phyloP scores from a whole-genome alignment of 2,797 vertebrate species.

The Sciaenops ocellatus region DNA sequence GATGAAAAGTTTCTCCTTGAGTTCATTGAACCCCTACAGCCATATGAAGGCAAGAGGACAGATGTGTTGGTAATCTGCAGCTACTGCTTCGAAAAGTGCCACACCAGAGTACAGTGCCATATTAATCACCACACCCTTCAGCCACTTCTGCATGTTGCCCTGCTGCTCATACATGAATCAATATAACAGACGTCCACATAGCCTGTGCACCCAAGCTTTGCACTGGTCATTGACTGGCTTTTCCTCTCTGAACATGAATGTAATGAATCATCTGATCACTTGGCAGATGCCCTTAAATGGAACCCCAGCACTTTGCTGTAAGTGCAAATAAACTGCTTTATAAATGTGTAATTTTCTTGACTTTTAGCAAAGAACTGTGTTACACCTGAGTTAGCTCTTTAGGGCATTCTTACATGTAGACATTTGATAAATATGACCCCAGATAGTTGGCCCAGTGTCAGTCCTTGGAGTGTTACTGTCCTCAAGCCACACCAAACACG shows the following conservation, averaged over 20 bases:
- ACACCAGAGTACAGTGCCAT: too few species aligned
- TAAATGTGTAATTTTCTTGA: neutral
- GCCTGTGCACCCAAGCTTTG: neutral
- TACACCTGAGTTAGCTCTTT: neutral
- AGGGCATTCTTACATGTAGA: neutral
- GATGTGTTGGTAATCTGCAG: neutral
- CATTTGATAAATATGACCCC: neutral
- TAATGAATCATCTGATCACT: neutral
- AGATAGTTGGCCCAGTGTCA: conserved; percentile 6
- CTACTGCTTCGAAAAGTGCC: neutral
- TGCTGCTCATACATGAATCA: neutral
- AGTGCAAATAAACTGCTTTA: neutral
- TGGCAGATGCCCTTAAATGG: neutral
- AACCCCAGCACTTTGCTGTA: neutral
- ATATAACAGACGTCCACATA: too few species aligned
- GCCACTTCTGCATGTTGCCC: neutral
- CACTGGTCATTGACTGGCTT: neutral
- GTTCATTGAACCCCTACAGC: neutral
- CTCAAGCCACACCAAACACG: conserved; percentile 34
- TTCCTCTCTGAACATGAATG: neutral
- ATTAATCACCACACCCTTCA: neutral
- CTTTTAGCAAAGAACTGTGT: neutral
- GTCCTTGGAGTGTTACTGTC: conserved; percentile 19
- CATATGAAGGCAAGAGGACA: too few species aligned
- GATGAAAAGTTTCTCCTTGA: too few species aligned